Evolutionary conservation across 2,797 vertebrate species (phyloP), one percentile per base, ranked within the genome.

Genomic region (Euthynnus affinis): DNA sequence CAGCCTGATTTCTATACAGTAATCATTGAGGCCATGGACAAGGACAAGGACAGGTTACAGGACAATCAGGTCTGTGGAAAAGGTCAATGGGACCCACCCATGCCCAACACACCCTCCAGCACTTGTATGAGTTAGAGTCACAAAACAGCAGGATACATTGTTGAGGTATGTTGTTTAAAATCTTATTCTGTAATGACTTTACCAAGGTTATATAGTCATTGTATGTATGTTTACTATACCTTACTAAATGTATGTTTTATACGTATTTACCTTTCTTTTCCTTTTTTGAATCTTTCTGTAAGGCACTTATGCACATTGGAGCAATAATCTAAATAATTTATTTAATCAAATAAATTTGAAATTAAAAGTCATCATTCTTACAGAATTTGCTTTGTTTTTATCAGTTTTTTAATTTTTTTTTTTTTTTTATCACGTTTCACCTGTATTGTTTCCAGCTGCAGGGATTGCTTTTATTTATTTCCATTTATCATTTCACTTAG

Each of bases 1-100:
- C 62, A 44, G 49, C 22, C 20, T 42, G 64, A 62, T 53, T 66
- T 49, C 61, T 56, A 46, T n/a, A 52, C 29, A 56, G 62, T 10
- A 42, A 23, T 14, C 59, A 32, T 8, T 8, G n/a, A 53, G 52
- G 51, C 9, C 27, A 6, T 1, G 2, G 13, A 23, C 37, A 25
- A 51, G 58, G 37, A 65, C n/a, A 51, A 29, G 7, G 44, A 34
- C 49, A 64, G n/a, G 15, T 51, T 42, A 34, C 20, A 37, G 32
- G 69, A 29, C 23, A 32, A 2, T 29, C 5, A 40, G 64, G 61
- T 32, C 40, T 25, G 25, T 12, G 60, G 58, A 65, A 48, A 51
- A 58, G 23, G 62, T 60, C 55, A 49, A 18, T 27, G 29, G 2
- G 17, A 10, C 22, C 13, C 12, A 52, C 44, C 12, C 27, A 9